Evolutionary conservation across 2,113 vertebrate genomes (phyloP), one percentile per base, ranked within the genome.

Genomic region (Tachycineta bicolor): DNA sequence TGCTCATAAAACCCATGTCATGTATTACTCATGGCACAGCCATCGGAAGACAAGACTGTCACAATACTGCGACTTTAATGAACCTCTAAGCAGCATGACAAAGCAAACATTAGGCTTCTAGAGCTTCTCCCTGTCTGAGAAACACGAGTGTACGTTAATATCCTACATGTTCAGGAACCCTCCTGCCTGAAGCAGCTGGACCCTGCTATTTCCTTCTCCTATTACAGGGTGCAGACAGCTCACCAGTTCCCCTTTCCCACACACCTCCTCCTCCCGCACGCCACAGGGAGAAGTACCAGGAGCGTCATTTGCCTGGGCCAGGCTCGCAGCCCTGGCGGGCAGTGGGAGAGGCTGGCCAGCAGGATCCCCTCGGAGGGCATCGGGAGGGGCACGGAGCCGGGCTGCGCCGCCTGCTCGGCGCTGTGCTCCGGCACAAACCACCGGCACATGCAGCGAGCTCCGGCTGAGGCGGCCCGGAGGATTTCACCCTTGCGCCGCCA

Each of bases 51-150:
- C 62, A 82, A 41, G 58, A 33, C 60, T 86, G 44, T 18, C 73
- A 52, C 24, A 84, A 49, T 37, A 67, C 37, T 19, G 41, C 53
- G 82, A 75, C 70, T 89, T 70, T 34, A 90, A 90, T 74, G 65
- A 89, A 83, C 68, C 73, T 86, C 82, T 18, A 22, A 88, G 76
- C 62, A 94, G 49, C 86, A 53, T 78, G 90, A 95, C 88, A 86
- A 76, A 96, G 91, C 78, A 95, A 90, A 73, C 5, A 11, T 25
- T 11, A 31, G 31, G 41, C n/a, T 90, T 52, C 73, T 44, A 44
- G 60, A 90, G 69, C 52, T 83, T 78, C 71, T 39, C 56, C 22
- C 63, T 25, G 34, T 33, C 82, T 73, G 47, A 68, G 55, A 68
- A 86, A 59, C 50, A 47, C 28, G 55, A 94, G 41, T 2, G 5